Evolutionary conservation across 2,113 vertebrate genomes (phyloP), one percentile per base, ranked within the genome.

Genomic region (Triplophysa rosa): DNA sequence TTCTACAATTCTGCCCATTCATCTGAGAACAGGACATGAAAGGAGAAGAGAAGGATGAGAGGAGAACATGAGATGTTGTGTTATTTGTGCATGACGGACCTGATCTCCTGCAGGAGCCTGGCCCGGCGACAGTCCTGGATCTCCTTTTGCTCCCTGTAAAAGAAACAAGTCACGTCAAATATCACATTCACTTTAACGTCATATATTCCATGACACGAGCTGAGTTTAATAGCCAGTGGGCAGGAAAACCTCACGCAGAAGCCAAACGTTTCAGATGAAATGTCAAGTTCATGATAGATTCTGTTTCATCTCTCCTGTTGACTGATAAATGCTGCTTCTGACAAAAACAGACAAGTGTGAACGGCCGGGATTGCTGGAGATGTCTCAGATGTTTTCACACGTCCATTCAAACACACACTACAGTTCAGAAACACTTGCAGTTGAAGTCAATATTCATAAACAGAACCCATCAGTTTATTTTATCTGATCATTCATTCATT

Each of bases 81-180:
- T 6, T 26, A 62, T n/a, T 2, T 26, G 33, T 56, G 54, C 52
- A 85, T 78, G 58, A 47, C 67, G 90, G 94, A 98, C 98, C 95
- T 95, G 95, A 84, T 93, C 90, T 89, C 98, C 98, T 86, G 74
- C 59, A 82, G 91, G 86, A 72, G 95, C 95, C 86, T 94, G 94
- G 61, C 92, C 95, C 78, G 96, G 97, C 47, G 96, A 98, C 64
- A 95, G 87, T 72, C 97, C 98, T 7, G 97, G 93, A 82, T 98
- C 96, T 86, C 98, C 98, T 90, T 99, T 99, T 82, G 89, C 89
- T 47, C 96, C 98, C 98, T 99, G 68, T 56, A 3, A 59, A 7
- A 90, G 84, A 62, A 72, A 63, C 82, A 80, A 75, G 10, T 29
- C 37, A 42, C 42, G 1, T 17, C 52, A 56, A 56, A 56, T 54